A percentile compares a stretch with the other conserved stretches of the same genome.
These are phyloP conservation scores for Siniperca undulata DNA, from an alignment of 2,797 vertebrate genomes.

Conservation along the genomic window DNA sequence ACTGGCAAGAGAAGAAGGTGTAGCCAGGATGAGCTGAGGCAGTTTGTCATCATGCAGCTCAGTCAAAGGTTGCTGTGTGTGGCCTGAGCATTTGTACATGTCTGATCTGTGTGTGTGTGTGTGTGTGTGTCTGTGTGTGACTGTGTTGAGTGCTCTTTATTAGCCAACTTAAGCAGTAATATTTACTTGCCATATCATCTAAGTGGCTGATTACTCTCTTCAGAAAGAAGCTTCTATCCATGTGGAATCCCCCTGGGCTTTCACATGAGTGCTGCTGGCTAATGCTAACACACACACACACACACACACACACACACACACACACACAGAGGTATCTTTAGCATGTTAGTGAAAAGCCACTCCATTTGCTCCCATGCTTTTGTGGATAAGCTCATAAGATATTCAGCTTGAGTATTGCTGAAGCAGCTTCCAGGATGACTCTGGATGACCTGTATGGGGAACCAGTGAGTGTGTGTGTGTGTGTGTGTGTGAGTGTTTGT, in stretches of 20 bases:
- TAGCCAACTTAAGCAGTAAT: background rate
- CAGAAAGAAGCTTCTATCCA: slow-evolving; percentile 13
- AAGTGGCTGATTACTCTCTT: slow-evolving; percentile 27
- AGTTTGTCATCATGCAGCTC: too few species aligned
- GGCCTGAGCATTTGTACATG: background rate
- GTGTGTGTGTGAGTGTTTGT: background rate
- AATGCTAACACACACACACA: slow-evolving; percentile 8
- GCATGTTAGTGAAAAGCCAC: slow-evolving; percentile 20
- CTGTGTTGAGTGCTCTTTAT: slow-evolving; percentile 20
- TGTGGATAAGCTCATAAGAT: slow-evolving; percentile 37
- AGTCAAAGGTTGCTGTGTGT: background rate
- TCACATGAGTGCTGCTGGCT: slow-evolving; percentile 10
- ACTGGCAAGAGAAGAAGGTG: too few species aligned
- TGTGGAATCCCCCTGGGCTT: background rate
- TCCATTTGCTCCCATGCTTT: slow-evolving; percentile 57
- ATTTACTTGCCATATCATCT: slow-evolving; percentile 14
- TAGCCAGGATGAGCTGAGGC: too few species aligned
- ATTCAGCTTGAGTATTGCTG: background rate
- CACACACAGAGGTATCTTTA: slow-evolving; percentile 8
- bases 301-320: slow-evolving; percentile 13
- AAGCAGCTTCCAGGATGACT: too few species aligned
- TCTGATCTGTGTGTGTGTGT: slow-evolving; percentile 12
- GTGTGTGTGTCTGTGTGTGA: background rate
- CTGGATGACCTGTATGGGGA: too few species aligned
- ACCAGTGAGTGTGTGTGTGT: background rate